Evolutionary conservation across 2,888 invertebrate genomes (phyloP), one percentile per base, ranked within the genome.

Genomic region (Leptinotarsa juncta): DNA sequence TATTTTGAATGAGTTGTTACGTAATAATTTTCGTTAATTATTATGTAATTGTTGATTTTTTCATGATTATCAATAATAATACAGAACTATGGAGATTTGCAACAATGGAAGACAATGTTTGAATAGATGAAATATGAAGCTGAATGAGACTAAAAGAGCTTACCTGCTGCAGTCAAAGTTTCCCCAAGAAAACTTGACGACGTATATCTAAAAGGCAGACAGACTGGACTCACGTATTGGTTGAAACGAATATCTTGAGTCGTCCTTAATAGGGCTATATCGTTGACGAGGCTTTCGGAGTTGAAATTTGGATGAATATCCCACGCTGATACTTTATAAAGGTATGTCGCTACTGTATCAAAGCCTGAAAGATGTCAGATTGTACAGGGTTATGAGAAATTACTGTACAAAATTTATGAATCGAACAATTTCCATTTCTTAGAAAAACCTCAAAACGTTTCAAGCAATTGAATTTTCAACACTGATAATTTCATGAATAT

Each of bases 171-270:
- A n/a, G 88, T 89, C 1, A 91, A 89, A 16, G 78, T 83, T 1
- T 79, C 68, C 1, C 88, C 88, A 12, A 84, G 82, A 20, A 90
- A 87, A 77, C 86, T 80, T 0, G 67, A 72, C 62, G 78, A 81
- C 0, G 82, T 79, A 75, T 88, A 90, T 69, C 88, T 88, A 84
- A 93, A 93, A 0, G 94, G 94, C 60, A 94, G 82, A 81, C 94
- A 94, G 23, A 87, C 91, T 0, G 93, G 92, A 0, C 91, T 91
- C 2, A 94, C 91, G 57, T 84, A 83, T 0, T 87, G 83, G 69
- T 85, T 90, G 82, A 90, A 93, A 14, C 12, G 16, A 0, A 93
- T 92, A 0, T 49, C 7, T 0, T 71, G 74, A 0, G 26, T 26
- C 0, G 90, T 83, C 55, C 80, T 83, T 1, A 93, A 71, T 0